A percentile compares a stretch with the other conserved stretches of the same genome.
phyloP scores from a whole-genome alignment of 1,140 invertebrate species.

The Platorchestia sp. region DNA sequence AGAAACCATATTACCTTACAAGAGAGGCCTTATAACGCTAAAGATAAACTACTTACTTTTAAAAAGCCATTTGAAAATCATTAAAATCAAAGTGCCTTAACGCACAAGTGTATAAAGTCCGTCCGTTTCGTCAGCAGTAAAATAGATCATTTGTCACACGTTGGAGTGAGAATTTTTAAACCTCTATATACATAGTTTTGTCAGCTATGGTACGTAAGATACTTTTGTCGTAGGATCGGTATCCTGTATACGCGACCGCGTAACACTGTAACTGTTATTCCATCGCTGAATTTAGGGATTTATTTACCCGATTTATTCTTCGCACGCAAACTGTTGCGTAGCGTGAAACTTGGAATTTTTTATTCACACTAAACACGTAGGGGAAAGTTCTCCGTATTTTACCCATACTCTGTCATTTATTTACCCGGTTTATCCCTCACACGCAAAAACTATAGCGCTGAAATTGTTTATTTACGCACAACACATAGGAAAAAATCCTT shows the following conservation, averaged over 20 bases:
- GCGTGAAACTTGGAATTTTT: background rate
- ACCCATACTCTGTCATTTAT: too few relatives aligned
- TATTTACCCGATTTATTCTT: too few relatives aligned
- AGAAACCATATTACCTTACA: background rate
- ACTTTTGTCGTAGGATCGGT: too few relatives aligned
- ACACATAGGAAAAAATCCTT: too few relatives aligned
- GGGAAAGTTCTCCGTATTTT: background rate
- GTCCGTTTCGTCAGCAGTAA: background rate
- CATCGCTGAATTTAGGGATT: too few relatives aligned
- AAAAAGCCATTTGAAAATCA: background rate
- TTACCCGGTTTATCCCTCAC: too few relatives aligned
- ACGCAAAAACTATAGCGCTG: too few relatives aligned
- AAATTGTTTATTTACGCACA: too few relatives aligned
- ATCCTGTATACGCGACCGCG: too few relatives aligned
- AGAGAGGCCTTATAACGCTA: background rate
- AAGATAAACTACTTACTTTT: background rate
- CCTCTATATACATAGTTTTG: too few relatives aligned
- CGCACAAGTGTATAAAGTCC: background rate
- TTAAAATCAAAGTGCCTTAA: background rate
- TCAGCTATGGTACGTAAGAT: too few relatives aligned
- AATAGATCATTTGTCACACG: background rate
- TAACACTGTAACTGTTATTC: too few relatives aligned
- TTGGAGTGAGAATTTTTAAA: background rate
- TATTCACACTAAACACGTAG: background rate
- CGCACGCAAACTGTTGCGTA: background rate